Base-by-base conservation (phyloP, 2,797 vertebrate genomes). In the Intellagama lesueurii region DNA sequence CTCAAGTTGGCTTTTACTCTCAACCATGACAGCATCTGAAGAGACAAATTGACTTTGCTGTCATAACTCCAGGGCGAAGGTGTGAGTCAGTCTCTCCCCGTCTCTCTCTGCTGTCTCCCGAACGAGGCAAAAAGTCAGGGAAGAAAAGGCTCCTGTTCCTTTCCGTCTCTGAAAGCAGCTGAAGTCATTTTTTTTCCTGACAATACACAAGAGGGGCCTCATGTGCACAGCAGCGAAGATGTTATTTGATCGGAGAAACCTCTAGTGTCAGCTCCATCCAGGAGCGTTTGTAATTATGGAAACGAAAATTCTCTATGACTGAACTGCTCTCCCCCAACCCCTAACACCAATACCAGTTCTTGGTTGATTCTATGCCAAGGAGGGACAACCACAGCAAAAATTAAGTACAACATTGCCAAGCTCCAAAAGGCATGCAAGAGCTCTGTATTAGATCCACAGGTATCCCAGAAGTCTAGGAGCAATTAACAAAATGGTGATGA, bases 41-140 rank as follows among this genome's bases (percentile, higher is more conserved):
- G 85, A 93, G 75, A 95, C 73, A 91, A 92, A 95, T 35, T 87
- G 91, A 72, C 91, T 91, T 87, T 81, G 86, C 91, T 85, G 92
- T 35, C 32, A 44, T 64, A 86, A 44, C 85, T 85, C 90, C 40
- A 68, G 88, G 90, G 86, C 92, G 73, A 86, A 30, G 92, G 78
- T 90, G 90, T 11, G 40, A 90, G 76, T 30, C 52, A 88, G 75
- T 28, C 47, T 72, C 30, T 70, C 70, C 11, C 73, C 17, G 9
- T 30, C 87, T 87, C 86, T 91, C 92, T 35, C 79, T 47, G 90
- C 90, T 87, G 72, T 88, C 93, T 89, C 90, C 85, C 28, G 81
- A 93, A 94, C 22, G 90, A 94, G 73, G 52, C 49, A 49, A 94
- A 92, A 93, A 93, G 16, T 32, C 70, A 93, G 92, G 90, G 64